Conservation (phyloP, 2,888 invertebrate species). For the Gasteruption jaculator region DNA sequence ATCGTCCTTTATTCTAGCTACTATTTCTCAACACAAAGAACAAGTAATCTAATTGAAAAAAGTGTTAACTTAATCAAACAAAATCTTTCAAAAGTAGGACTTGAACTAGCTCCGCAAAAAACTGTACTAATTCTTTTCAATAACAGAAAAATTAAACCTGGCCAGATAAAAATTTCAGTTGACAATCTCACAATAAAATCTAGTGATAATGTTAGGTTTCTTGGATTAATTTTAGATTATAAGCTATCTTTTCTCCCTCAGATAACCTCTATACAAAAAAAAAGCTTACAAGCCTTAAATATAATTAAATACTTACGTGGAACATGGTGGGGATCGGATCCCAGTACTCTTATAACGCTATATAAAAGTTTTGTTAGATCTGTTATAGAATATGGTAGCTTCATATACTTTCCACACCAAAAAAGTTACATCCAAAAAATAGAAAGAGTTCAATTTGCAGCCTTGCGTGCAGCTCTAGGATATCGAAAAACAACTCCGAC, state of each 20-base stretch:
- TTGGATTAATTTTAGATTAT: constrained; percentile 2
- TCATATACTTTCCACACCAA: constrained; percentile 9
- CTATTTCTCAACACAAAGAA: not conserved
- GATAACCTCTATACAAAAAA: not conserved
- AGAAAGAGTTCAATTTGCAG: constrained; percentile 17
- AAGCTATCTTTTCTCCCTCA: constrained; percentile 4
- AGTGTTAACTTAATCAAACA: not conserved
- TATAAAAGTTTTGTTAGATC: constrained; percentile 21
- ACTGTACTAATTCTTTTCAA: not conserved
- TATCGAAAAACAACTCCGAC: constrained; percentile 14
- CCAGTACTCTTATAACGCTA: constrained; percentile 13
- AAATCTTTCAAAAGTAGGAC: not conserved
- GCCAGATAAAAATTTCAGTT: not conserved
- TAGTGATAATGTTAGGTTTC: not conserved
- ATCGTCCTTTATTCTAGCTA: not conserved
- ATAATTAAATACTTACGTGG: constrained; percentile 11
- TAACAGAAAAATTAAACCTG: not conserved
- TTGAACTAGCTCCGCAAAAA: not conserved
- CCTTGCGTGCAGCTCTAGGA: constrained; percentile 17
- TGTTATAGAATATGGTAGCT: constrained; percentile 16
- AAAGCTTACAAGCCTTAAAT: constrained; percentile 7
- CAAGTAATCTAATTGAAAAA: not conserved
- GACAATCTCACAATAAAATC: not conserved
- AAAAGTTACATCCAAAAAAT: constrained; percentile 6
- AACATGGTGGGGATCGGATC: constrained; percentile 14